Evolutionary conservation across 2,113 vertebrate species (phyloP).

Genomic region (Malaclemys terrapin): DNA sequence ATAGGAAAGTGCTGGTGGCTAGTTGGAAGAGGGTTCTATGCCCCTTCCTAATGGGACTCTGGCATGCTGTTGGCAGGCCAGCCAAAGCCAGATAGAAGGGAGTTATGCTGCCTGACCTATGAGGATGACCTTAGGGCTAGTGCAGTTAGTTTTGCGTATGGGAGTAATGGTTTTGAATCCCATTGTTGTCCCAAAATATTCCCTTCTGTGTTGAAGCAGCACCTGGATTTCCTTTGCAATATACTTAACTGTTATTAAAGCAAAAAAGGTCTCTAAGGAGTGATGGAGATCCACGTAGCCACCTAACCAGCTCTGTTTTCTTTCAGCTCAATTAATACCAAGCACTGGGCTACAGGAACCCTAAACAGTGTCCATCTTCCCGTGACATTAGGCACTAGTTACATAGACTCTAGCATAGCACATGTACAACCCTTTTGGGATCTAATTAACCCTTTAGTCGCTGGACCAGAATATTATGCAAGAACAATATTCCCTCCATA

Average conservation of each 20-base stretch:
- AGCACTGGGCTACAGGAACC: background rate
- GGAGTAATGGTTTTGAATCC: background rate
- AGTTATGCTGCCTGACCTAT: background rate
- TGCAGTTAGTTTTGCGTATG: background rate
- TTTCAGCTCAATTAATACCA: background rate
- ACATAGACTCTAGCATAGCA: background rate
- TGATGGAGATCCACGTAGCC: background rate
- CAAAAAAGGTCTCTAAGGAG: background rate
- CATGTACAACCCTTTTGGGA: background rate
- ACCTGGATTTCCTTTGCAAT: background rate
- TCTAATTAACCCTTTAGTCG: background rate
- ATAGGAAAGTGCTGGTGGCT: background rate
- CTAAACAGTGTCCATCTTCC: background rate
- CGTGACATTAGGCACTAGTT: background rate
- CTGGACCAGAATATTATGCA: background rate
- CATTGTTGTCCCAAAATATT: background rate
- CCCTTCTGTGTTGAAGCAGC: background rate
- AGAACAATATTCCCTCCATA: background rate
- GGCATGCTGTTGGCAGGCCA: background rate
- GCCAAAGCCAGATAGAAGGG: background rate
- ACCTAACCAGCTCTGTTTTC: background rate
- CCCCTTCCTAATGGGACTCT: background rate
- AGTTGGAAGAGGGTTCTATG: background rate
- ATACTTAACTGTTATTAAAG: background rate
- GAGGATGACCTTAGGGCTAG: background rate